Percentiles rank a stretch among this genome's conserved stretches.
These are phyloP conservation scores for Dolichoris vasculosae DNA, from an alignment of 1,140 invertebrate species.

Conservation along the genomic window DNA sequence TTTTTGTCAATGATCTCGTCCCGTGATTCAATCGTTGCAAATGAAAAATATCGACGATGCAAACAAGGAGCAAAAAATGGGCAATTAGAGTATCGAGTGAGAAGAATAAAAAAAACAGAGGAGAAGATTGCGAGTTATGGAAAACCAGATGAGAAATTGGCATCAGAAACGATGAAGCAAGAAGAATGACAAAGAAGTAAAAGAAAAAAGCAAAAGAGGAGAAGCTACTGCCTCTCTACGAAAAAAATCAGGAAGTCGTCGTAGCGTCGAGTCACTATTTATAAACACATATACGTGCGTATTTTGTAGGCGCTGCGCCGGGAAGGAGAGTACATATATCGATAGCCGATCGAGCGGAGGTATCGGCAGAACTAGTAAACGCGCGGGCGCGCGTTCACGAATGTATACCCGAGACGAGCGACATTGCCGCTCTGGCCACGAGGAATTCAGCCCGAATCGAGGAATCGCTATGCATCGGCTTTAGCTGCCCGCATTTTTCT, in stretches of 20 bases:
- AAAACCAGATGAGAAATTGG: too few relatives aligned
- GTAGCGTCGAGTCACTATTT: background rate
- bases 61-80: background rate
- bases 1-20: background rate
- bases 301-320: slow-evolving; percentile 20
- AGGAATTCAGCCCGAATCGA: slow-evolving; percentile 16
- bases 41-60: too few relatives aligned
- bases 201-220: background rate
- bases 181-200: background rate
- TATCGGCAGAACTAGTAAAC: slow-evolving; percentile 17
- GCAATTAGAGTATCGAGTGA: background rate
- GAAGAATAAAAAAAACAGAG: background rate
- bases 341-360: slow-evolving; percentile 30
- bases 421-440: background rate
- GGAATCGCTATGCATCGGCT: slow-evolving; percentile 5
- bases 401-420: background rate
- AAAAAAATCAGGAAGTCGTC: slow-evolving; percentile 21
- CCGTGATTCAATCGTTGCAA: too few relatives aligned
- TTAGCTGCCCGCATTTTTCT: too few relatives aligned
- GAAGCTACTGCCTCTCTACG: background rate
- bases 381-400: slow-evolving; percentile 36
- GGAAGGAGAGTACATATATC: slow-evolving; percentile 45
- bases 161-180: background rate
- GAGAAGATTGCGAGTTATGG: background rate
- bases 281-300: background rate